These are phyloP conservation scores for Coptodon bakossiorum DNA, from an alignment of 2,113 vertebrate genomes.

Conservation along the genomic window DNA sequence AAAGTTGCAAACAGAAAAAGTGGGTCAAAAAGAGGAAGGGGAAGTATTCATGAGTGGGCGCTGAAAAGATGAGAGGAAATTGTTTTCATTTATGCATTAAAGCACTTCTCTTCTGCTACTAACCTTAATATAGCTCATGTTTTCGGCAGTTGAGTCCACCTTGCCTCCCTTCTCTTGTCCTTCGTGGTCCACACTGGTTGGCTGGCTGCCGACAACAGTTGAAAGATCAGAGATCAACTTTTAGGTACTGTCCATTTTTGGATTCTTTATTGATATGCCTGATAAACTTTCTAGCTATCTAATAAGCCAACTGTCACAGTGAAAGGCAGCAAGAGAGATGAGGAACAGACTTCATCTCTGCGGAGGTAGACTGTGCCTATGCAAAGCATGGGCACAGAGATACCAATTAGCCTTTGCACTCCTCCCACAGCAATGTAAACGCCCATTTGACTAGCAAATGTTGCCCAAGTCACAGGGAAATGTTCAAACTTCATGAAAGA, in stretches of 20 bases:
- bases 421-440: constrained; percentile 31
- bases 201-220: constrained; percentile 59
- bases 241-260: neutral
- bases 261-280: neutral
- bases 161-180: constrained; percentile 10
- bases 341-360: constrained; percentile 7
- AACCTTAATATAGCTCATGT: constrained; percentile 72
- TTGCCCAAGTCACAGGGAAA: constrained; percentile 18
- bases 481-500: neutral
- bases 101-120: constrained; percentile 53
- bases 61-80: constrained; percentile 36
- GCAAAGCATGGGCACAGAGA: constrained; percentile 52
- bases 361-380: constrained; percentile 48
- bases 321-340: neutral
- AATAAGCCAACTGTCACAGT: neutral
- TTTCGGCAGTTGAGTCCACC: constrained; percentile 15
- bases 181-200: neutral
- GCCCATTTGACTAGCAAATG: constrained; percentile 73
- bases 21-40: constrained; percentile 10
- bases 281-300: neutral
- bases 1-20: neutral
- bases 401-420: neutral
- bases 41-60: neutral
- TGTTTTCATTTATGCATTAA: neutral
- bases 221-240: constrained; percentile 13